Evolutionary conservation across 2,888 invertebrate species (phyloP).

Genomic region (Coenonympha arcania): DNA sequence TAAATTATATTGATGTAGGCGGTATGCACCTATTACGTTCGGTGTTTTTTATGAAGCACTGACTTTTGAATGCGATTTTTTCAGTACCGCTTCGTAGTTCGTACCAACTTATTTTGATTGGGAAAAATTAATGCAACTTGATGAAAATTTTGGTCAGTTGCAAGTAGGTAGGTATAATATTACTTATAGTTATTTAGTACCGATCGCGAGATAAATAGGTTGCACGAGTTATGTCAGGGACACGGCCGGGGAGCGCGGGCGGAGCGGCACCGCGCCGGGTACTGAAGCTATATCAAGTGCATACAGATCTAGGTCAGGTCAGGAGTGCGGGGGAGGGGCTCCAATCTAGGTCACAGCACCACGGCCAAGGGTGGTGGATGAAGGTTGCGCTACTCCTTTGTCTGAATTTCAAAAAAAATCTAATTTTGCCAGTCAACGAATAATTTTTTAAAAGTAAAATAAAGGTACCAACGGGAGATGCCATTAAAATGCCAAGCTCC

Average conservation of each 20-base stretch:
- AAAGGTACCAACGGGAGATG: no score
- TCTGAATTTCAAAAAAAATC: neutral
- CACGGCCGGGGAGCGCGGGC: constrained; percentile 36
- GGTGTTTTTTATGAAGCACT: no score
- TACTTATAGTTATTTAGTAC: constrained; percentile 7
- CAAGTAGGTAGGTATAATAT: neutral
- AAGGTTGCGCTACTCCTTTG: constrained; percentile 47
- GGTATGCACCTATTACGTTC: no score
- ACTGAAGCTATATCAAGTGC: constrained; percentile 56
- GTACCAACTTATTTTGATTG: no score
- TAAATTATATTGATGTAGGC: no score
- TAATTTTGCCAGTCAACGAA: no score
- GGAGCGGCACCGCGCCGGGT: constrained; percentile 37
- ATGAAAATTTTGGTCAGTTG: neutral
- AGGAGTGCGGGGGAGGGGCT: constrained; percentile 46
- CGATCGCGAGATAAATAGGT: constrained; percentile 29
- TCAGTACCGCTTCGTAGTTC: no score
- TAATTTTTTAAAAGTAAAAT: no score
- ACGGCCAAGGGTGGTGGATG: constrained; percentile 70
- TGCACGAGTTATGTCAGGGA: constrained; percentile 34
- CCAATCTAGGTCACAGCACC: constrained; percentile 64
- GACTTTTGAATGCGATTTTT: no score
- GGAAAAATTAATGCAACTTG: neutral
- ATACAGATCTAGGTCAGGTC: constrained; percentile 65
- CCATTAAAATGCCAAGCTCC: no score